These are phyloP conservation scores for Dolichotis patagonum DNA, from an alignment of 2,113 vertebrate genomes.

Conservation along the genomic window DNA sequence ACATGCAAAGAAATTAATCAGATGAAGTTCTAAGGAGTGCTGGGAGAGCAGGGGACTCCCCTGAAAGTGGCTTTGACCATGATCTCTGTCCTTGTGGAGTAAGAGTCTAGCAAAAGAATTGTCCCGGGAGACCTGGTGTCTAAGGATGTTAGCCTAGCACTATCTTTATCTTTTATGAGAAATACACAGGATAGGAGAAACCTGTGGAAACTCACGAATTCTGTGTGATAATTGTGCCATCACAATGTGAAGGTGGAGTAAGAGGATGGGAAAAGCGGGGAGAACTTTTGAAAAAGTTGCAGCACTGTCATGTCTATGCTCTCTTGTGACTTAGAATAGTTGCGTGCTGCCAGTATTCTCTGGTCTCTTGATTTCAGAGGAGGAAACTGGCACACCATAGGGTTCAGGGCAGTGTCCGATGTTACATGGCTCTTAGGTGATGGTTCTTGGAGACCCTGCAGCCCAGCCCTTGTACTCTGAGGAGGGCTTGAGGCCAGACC, in stretches of 20 bases:
- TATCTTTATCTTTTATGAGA: neutral
- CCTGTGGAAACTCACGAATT: too few relatives aligned
- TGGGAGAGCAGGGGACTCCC: neutral
- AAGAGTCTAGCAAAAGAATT: neutral
- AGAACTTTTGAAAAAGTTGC: neutral
- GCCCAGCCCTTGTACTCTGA: neutral
- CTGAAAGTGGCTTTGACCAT: neutral
- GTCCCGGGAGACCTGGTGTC: neutral
- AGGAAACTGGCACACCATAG: neutral
- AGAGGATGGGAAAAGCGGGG: neutral
- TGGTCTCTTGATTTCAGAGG: neutral
- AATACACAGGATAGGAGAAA: too few relatives aligned
- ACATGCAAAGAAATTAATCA: neutral
- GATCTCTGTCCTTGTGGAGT: neutral
- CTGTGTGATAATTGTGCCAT: neutral
- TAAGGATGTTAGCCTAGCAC: neutral
- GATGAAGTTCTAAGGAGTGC: neutral
- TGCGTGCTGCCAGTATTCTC: neutral
- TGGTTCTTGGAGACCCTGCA: neutral
- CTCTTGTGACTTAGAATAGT: neutral
- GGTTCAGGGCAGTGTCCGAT: neutral
- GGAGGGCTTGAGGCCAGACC: neutral
- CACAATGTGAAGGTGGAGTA: neutral
- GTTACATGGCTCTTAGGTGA: too few relatives aligned
- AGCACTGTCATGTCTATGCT: neutral